A percentile compares a stretch with the other conserved stretches of the same genome.
phyloP scores from a whole-genome alignment of 2,113 vertebrate genomes.

The Collichthys lucidus region DNA sequence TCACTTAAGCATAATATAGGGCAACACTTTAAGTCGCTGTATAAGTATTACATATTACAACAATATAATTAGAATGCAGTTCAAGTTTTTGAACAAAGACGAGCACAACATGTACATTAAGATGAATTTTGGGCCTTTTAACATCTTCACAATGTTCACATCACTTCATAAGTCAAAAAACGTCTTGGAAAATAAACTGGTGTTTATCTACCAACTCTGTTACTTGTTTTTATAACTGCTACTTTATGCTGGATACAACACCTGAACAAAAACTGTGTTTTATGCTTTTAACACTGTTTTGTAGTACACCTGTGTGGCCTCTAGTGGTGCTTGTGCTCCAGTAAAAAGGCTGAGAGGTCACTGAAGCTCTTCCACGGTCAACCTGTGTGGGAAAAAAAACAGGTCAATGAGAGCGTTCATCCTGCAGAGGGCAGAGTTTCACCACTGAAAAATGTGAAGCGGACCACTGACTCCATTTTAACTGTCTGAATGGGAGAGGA shows the following conservation, averaged over 20 bases:
- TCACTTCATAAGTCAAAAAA: not conserved
- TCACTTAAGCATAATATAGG: not conserved
- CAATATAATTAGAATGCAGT: not conserved
- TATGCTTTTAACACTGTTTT: not conserved
- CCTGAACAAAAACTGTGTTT: not conserved
- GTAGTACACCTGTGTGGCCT: constrained; percentile 49
- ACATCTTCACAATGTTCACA: no score
- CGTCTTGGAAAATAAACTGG: not conserved
- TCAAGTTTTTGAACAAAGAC: no score
- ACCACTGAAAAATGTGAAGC: constrained; percentile 51
- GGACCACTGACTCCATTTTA: constrained; percentile 61
- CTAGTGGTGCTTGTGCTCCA: constrained; percentile 34
- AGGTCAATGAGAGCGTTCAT: constrained; percentile 32
- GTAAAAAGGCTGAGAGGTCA: not conserved
- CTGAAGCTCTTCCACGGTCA: not conserved
- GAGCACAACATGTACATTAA: not conserved
- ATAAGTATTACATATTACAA: not conserved
- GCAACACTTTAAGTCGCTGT: no score
- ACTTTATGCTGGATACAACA: not conserved
- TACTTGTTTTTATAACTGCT: not conserved
- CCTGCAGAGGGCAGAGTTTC: constrained; percentile 84
- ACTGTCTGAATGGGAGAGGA: not conserved
- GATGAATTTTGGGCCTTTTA: not conserved
- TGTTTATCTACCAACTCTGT: not conserved
- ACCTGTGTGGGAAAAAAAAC: not conserved